phyloP scores from a whole-genome alignment of 2,888 invertebrate genomes.

The Hirtodrosophila duncani region DNA sequence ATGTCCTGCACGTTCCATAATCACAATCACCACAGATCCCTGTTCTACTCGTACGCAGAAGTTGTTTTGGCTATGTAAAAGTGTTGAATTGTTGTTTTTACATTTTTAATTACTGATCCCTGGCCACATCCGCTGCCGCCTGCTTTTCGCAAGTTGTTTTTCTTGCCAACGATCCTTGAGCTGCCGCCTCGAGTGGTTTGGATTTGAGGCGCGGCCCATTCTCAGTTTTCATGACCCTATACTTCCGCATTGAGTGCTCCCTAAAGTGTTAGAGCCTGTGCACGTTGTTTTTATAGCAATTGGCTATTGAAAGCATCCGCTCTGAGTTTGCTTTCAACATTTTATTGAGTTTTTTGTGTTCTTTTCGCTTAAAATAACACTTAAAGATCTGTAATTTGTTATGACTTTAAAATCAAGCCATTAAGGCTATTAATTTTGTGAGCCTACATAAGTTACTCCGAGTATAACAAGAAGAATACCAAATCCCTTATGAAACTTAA shows the following conservation, averaged over 20 bases:
- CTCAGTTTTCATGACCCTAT: constrained; percentile 34
- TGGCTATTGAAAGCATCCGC: constrained; percentile 37
- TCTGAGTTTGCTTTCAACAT: constrained; percentile 32
- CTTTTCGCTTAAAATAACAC: constrained; percentile 57
- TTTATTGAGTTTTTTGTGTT: constrained; percentile 50
- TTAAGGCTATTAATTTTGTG: constrained; percentile 41
- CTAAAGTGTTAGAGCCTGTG: constrained; percentile 23
- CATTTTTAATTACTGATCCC: constrained; percentile 46
- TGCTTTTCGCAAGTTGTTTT: constrained; percentile 50
- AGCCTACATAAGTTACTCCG: constrained; percentile 38
- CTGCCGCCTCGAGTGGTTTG: constrained; percentile 20
- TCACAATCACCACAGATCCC: neutral
- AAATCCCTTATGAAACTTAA: no score
- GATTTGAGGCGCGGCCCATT: neutral
- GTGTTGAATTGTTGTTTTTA: constrained; percentile 17
- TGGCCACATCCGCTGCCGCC: constrained; percentile 31
- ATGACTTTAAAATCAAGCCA: constrained; percentile 49
- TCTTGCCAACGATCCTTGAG: constrained; percentile 32
- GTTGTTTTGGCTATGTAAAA: constrained; percentile 3
- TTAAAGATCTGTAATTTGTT: constrained; percentile 42
- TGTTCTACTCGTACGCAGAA: no score
- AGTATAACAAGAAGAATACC: constrained; percentile 22
- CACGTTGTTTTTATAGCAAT: constrained; percentile 39
- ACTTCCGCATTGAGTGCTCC: constrained; percentile 35
- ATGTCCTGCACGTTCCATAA: constrained; percentile 52